Evolutionary conservation across 2,888 invertebrate genomes (phyloP).

Genomic region (Chesias legatella): DNA sequence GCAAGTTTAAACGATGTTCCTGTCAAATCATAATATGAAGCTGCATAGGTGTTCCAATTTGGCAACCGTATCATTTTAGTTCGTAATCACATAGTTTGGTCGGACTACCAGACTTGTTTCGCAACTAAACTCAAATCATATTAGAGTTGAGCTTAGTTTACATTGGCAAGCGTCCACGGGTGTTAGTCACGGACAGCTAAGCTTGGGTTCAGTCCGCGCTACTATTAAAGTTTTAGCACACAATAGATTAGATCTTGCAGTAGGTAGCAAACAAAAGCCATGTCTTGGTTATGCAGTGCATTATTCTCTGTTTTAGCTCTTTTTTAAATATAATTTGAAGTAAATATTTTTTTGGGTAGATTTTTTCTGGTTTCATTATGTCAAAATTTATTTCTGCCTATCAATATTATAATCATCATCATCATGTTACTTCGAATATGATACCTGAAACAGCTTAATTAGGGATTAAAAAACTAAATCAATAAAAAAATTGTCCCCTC

Average conservation of each 20-base stretch:
- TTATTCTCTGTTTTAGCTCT: too few relatives aligned
- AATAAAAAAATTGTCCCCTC: too few relatives aligned
- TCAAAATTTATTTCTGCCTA: too few relatives aligned
- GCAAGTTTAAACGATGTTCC: slow-evolving; percentile 18
- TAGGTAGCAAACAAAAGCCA: too few relatives aligned
- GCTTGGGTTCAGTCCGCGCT: slow-evolving; percentile 35
- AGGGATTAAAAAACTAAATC: too few relatives aligned
- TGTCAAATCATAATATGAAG: slow-evolving; percentile 9
- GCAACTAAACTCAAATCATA: slow-evolving; percentile 65
- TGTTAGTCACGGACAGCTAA: slow-evolving; percentile 44
- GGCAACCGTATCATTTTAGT: slow-evolving; percentile 31
- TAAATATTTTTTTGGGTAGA: too few relatives aligned
- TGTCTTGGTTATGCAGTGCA: too few relatives aligned
- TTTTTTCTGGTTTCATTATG: too few relatives aligned
- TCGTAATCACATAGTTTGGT: slow-evolving; percentile 37
- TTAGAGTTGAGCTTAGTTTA: slow-evolving; percentile 61
- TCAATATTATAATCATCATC: too few relatives aligned
- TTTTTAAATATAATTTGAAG: too few relatives aligned
- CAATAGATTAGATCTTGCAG: slow-evolving; percentile 9
- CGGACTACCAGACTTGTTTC: slow-evolving; percentile 55
- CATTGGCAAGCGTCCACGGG: slow-evolving; percentile 61
- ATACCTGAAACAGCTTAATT: too few relatives aligned
- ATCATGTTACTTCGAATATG: too few relatives aligned
- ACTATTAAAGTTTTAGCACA: slow-evolving; percentile 33
- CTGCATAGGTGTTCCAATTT: slow-evolving; percentile 15